Conservation (phyloP, 2,113 vertebrate genomes). For the Hydropotes inermis region DNA sequence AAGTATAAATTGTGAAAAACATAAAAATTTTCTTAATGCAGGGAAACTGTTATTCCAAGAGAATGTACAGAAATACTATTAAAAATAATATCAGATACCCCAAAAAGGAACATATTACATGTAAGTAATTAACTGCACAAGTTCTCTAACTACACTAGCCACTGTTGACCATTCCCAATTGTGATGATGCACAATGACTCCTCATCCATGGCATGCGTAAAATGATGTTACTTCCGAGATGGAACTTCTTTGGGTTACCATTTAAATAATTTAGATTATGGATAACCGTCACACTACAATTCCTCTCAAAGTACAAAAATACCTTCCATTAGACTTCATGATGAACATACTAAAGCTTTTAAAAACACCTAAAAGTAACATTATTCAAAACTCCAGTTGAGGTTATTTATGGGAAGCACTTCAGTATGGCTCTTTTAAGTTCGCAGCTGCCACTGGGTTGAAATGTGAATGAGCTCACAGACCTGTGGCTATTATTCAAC, state of each 20-base stretch:
- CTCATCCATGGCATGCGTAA: not conserved
- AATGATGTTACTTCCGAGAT: not conserved
- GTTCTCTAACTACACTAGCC: not conserved
- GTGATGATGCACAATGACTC: not conserved
- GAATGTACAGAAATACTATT: not conserved
- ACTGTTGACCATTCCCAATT: not conserved
- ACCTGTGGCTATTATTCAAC: not conserved
- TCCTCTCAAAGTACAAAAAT: constrained; percentile 31
- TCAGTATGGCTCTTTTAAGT: not conserved
- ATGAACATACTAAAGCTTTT: not conserved
- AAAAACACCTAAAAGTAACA: not conserved
- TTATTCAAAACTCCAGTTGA: not conserved
- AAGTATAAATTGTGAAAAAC: not conserved
- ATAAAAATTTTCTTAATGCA: not conserved
- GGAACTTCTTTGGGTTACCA: not conserved
- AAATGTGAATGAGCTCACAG: not conserved
- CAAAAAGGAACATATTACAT: not conserved
- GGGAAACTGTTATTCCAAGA: not conserved
- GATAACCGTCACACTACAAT: not conserved
- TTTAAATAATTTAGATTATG: constrained; percentile 18
- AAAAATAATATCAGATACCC: not conserved
- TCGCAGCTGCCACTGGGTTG: not conserved
- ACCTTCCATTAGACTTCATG: not conserved
- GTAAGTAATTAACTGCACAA: not conserved
- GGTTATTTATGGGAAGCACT: not conserved